Conservation (phyloP, 37 sponge, comb jelly and placozoan species). For the Oscarella lobularis region DNA sequence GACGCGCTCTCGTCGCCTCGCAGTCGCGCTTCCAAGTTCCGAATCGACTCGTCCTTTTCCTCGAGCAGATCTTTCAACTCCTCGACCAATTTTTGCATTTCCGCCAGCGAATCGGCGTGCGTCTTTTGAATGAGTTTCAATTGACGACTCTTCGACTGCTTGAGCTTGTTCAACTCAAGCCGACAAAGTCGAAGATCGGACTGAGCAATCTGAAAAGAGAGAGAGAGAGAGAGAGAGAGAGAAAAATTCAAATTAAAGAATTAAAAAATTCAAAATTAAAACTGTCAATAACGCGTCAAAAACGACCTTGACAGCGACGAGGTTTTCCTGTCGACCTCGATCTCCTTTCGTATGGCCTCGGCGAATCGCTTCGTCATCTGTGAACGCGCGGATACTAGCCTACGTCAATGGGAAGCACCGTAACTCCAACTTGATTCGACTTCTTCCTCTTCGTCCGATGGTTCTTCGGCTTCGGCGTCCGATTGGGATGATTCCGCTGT, state of each 20-base stretch:
- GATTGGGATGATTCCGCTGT: too few species aligned
- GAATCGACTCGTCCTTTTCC: constrained; percentile 38
- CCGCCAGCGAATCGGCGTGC: constrained; percentile 22
- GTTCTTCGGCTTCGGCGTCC: too few species aligned
- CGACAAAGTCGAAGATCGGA: not conserved
- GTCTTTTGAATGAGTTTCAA: constrained; percentile 14
- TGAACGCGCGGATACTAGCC: not conserved
- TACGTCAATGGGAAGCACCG: not conserved
- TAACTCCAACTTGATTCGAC: too few species aligned
- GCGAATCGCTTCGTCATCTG: not conserved
- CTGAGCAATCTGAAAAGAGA: not conserved
- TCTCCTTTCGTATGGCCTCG: too few species aligned
- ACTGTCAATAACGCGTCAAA: too few species aligned
- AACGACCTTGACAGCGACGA: too few species aligned
- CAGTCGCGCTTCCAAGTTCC: not conserved
- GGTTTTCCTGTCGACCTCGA: too few species aligned
- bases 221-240: too few species aligned
- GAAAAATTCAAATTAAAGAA: too few species aligned
- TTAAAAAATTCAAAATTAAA: too few species aligned
- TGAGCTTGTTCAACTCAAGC: not conserved
- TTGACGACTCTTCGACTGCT: not conserved
- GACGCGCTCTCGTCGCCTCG: not conserved
- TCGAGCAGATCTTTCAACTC: constrained; percentile 31
- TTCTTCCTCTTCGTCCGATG: too few species aligned
- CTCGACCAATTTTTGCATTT: constrained; percentile 33